Percentiles rank a stretch among this genome's conserved stretches.
Conservation (phyloP, 2,113 vertebrate genomes). For the Chionomys nivalis region DNA sequence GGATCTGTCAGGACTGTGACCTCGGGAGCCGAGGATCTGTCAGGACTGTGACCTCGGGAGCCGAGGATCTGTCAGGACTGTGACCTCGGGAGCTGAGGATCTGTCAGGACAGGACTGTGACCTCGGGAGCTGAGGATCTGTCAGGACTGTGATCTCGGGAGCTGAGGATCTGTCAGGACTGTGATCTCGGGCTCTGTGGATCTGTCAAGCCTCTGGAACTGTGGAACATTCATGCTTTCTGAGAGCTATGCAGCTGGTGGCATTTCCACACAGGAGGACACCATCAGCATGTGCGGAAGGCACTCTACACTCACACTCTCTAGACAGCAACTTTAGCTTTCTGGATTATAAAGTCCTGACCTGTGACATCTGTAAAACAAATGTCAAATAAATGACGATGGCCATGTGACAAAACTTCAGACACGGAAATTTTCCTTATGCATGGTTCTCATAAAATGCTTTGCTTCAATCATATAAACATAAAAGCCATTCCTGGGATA, state of each 20-base stretch:
- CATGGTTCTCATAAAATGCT: background rate
- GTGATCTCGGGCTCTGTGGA: too few relatives aligned
- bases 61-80: too few relatives aligned
- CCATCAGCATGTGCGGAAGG: background rate
- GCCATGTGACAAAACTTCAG: background rate
- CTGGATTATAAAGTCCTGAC: background rate
- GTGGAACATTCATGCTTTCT: background rate
- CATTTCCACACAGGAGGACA: background rate
- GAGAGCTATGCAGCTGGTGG: background rate
- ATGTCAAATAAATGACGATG: background rate
- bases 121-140: too few relatives aligned
- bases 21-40: too few relatives aligned
- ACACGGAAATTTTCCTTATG: background rate
- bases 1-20: too few relatives aligned
- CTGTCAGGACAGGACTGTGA: too few relatives aligned
- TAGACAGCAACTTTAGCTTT: background rate
- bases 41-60: too few relatives aligned
- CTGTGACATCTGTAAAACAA: background rate
- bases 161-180: background rate
- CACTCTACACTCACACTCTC: background rate
- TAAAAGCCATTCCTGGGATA: background rate
- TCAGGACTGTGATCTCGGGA: too few relatives aligned
- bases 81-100: too few relatives aligned
- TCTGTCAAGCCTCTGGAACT: background rate
- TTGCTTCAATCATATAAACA: slow-evolving; percentile 10